phyloP scores from a whole-genome alignment of 1,140 invertebrate species.

The Leucophenga varia region DNA sequence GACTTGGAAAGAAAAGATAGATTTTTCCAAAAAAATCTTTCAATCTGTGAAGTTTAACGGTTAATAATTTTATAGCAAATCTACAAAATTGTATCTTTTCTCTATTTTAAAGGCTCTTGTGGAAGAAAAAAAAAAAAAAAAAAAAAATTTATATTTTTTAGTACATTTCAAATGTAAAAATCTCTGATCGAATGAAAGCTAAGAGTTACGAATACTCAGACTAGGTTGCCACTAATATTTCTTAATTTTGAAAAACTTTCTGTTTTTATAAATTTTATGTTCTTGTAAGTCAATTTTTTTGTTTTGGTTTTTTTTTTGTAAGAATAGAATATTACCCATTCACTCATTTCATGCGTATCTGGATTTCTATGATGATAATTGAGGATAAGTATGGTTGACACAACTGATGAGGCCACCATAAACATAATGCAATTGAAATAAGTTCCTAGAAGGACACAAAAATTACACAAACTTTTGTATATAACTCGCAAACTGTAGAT shows the following conservation, averaged over 20 bases:
- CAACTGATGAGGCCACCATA: conserved; percentile 93
- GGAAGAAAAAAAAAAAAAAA: conserved; percentile 18
- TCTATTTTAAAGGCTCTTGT: no score
- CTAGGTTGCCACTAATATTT: no score
- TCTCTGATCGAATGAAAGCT: no score
- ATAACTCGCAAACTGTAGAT: not conserved
- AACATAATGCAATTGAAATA: conserved; percentile 99
- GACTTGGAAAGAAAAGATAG: no score
- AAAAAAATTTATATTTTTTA: conserved; percentile 23
- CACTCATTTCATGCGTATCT: conserved; percentile 97
- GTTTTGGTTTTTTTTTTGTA: conserved; percentile 30
- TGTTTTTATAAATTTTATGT: conserved; percentile 9
- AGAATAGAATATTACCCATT: conserved; percentile 79
- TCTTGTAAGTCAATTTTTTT: conserved; percentile 26
- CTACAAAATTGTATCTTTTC: no score
- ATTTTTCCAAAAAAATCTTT: no score
- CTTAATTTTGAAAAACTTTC: conserved; percentile 2
- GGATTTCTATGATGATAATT: conserved; percentile 99
- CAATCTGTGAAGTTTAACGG: no score
- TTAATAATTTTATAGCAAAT: no score
- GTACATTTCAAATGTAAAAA: no score
- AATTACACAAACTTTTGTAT: conserved; percentile 53
- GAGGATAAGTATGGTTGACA: conserved; percentile 97
- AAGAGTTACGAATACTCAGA: no score
- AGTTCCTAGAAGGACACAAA: conserved; percentile 68